Evolutionary conservation across 2,888 invertebrate genomes (phyloP).

Genomic region (Rosalia funebris): DNA sequence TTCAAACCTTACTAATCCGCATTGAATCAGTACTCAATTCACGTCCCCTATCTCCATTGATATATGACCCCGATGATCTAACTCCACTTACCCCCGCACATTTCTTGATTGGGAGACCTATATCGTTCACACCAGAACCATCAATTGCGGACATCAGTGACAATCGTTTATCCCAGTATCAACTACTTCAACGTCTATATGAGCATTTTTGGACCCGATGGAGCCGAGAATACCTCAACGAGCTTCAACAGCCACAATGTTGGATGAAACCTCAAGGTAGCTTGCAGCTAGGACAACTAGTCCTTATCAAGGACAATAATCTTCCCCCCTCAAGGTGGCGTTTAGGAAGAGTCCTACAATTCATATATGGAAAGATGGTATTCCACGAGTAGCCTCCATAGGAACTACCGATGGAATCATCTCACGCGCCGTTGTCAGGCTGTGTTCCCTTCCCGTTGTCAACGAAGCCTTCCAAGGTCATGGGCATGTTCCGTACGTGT

Average conservation of each 20-base stretch:
- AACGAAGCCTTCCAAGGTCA: too few species aligned
- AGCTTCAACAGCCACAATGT: constrained; percentile 43
- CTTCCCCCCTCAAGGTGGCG: constrained; percentile 50
- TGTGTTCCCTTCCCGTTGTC: constrained; percentile 46
- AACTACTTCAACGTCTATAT: constrained; percentile 42
- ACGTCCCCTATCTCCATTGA: constrained; percentile 44
- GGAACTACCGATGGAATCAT: constrained; percentile 44
- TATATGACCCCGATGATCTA: constrained; percentile 45
- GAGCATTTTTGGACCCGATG: constrained; percentile 50
- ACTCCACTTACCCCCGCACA: constrained; percentile 49
- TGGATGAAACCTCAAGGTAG: constrained; percentile 33
- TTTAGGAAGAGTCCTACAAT: constrained; percentile 38
- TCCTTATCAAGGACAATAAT: constrained; percentile 52
- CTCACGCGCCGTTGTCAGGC: constrained; percentile 38
- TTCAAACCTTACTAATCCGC: constrained; percentile 46
- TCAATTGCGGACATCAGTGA: too few species aligned
- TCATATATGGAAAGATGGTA: constrained; percentile 50
- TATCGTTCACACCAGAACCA: constrained; percentile 40
- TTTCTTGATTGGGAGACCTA: constrained; percentile 48
- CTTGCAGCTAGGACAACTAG: constrained; percentile 47
- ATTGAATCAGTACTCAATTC: constrained; percentile 52
- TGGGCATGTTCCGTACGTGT: too few species aligned
- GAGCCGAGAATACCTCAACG: constrained; percentile 47
- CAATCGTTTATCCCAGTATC: too few species aligned
- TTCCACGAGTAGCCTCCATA: constrained; percentile 48